Conservation (phyloP, 2,113 vertebrate species). For the Ctenomys sociabilis region DNA sequence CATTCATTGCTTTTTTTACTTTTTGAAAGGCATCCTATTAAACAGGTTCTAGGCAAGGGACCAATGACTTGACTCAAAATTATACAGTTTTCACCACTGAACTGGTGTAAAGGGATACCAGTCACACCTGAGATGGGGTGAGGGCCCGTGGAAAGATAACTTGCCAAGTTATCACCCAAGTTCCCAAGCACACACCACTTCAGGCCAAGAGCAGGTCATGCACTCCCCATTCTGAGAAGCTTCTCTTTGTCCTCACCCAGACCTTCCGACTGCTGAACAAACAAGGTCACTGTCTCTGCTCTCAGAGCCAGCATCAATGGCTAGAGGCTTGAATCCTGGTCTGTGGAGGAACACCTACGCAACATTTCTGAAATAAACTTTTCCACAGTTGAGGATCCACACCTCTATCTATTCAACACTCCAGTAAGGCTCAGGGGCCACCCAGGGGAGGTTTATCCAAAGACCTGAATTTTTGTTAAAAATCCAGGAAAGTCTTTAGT, state of each 20-base stretch:
- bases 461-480: background rate
- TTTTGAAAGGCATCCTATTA: slow-evolving; percentile 62
- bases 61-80: background rate
- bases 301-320: background rate
- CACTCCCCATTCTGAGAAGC: background rate
- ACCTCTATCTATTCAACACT: background rate
- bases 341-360: background rate
- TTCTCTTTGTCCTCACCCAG: background rate
- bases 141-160: background rate
- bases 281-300: background rate
- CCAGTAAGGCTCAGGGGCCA: background rate
- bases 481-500: background rate
- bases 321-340: background rate
- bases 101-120: background rate
- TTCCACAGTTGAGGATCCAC: background rate
- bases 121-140: background rate
- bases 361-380: background rate
- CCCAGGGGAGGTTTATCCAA: background rate
- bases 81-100: background rate
- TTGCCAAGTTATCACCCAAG: background rate
- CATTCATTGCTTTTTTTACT: background rate
- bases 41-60: slow-evolving; percentile 21
- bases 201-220: slow-evolving; percentile 9
- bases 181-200: background rate
- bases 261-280: background rate